These are phyloP conservation scores for Podarcis cretensis DNA, from an alignment of 2,113 vertebrate species.

Conservation along the genomic window DNA sequence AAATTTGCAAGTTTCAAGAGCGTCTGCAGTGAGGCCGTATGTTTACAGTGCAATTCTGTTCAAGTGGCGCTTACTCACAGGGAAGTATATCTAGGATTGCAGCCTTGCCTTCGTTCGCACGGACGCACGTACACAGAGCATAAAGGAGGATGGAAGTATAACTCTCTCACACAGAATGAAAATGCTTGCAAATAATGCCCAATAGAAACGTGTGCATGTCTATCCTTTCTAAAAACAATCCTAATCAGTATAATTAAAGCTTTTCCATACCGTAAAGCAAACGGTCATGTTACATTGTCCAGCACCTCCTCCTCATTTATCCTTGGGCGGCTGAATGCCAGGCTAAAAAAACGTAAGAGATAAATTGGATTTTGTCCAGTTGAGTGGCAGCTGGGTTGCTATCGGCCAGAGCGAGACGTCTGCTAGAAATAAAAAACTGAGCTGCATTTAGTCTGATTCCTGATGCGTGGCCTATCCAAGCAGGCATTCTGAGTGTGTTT, in stretches of 20 bases:
- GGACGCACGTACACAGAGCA: not conserved
- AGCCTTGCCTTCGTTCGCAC: too few species aligned
- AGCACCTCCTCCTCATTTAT: not conserved
- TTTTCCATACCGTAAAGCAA: not conserved
- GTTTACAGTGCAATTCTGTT: not conserved
- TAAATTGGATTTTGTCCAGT: conserved; percentile 2
- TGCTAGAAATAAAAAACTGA: not conserved
- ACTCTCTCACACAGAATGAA: not conserved
- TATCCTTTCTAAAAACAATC: not conserved
- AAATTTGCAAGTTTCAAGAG: not conserved
- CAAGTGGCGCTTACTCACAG: not conserved
- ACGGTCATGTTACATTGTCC: not conserved
- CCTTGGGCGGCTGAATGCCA: not conserved
- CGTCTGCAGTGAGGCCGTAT: too few species aligned
- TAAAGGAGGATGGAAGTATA: not conserved
- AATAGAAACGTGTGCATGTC: not conserved
- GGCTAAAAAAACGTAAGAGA: not conserved
- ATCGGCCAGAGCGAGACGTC: not conserved
- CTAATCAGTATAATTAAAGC: not conserved
- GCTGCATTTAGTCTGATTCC: not conserved
- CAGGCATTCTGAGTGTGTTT: not conserved
- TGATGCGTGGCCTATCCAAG: not conserved
- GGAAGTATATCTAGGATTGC: not conserved
- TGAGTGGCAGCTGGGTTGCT: not conserved
- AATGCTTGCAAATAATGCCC: not conserved